phyloP scores from a whole-genome alignment of 2,113 vertebrate species.

The Tringa solitaria region DNA sequence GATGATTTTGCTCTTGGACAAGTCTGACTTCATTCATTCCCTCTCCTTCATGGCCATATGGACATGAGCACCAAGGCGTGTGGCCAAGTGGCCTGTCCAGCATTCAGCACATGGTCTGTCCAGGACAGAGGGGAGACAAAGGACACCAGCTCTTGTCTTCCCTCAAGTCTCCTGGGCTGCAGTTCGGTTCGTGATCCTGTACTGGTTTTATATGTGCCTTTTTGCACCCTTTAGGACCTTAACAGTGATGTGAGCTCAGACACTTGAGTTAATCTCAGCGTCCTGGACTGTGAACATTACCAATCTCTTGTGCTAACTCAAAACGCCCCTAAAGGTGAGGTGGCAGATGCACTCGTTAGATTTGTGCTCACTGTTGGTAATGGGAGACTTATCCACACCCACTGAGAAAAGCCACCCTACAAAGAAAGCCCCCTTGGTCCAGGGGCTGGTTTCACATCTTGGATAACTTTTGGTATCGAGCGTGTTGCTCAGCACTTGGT shows the following conservation, averaged over 20 bases:
- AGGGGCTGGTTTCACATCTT: neutral
- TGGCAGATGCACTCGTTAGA: neutral
- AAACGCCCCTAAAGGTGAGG: neutral
- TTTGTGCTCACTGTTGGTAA: neutral
- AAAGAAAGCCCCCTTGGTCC: neutral
- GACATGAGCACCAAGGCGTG: neutral
- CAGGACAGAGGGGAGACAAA: neutral
- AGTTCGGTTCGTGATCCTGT: neutral
- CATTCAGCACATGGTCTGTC: neutral
- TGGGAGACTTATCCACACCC: neutral
- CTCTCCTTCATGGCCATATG: rapidly evolving
- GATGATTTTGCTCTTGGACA: neutral
- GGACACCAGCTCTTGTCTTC: neutral
- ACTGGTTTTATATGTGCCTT: neutral
- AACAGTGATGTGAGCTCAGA: neutral
- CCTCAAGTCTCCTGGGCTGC: neutral
- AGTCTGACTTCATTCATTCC: neutral
- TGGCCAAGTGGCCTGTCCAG: neutral
- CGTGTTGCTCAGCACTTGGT: neutral
- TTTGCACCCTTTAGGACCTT: neutral
- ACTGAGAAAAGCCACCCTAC: neutral
- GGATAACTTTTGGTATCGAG: neutral
- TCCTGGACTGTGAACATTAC: neutral
- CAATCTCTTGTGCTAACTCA: rapidly evolving
- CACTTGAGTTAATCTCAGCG: neutral